phyloP scores from a whole-genome alignment of 2,113 vertebrate species.

The Brachyhypopomus gauderio region DNA sequence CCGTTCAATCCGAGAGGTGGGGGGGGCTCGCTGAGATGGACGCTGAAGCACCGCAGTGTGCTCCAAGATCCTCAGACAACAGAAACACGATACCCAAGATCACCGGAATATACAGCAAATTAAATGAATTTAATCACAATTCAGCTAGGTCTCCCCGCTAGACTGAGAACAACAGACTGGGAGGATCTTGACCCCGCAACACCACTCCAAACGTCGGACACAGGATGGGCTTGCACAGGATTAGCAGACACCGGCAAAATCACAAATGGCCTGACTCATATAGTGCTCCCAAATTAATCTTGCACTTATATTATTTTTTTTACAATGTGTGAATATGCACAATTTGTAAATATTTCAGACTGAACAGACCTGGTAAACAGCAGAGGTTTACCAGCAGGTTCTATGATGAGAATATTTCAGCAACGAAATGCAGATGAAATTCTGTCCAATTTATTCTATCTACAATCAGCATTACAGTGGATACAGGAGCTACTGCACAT shows the following conservation, averaged over 20 bases:
- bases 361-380: too few species aligned
- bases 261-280: not conserved
- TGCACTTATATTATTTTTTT: too few species aligned
- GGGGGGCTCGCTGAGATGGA: not conserved
- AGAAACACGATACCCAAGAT: not conserved
- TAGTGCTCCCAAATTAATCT: too few species aligned
- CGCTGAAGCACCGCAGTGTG: not conserved
- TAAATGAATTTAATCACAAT: not conserved
- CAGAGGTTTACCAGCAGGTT: too few species aligned
- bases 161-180: not conserved
- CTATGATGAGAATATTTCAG: too few species aligned
- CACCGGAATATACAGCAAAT: too few species aligned
- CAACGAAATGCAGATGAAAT: too few species aligned
- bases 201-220: not conserved
- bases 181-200: not conserved
- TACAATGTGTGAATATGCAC: too few species aligned
- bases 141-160: not conserved
- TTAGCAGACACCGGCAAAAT: not conserved
- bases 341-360: too few species aligned
- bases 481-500: too few species aligned
- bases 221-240: not conserved
- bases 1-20: not conserved
- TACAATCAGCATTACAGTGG: too few species aligned
- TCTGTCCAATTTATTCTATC: too few species aligned
- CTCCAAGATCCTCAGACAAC: not conserved